phyloP scores from a whole-genome alignment of 2,797 vertebrate species.

The Hippoglossus hippoglossus region DNA sequence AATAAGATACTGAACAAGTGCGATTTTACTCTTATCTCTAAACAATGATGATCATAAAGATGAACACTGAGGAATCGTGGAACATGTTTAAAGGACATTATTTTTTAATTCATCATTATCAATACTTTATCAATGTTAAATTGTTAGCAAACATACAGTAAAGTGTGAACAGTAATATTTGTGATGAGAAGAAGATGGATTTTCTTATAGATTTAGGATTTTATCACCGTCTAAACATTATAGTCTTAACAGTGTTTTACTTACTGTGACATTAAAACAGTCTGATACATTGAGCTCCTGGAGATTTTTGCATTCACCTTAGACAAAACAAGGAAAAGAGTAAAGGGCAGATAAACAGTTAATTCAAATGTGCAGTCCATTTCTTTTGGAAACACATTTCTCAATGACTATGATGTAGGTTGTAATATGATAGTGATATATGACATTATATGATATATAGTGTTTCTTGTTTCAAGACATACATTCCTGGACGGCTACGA shows the following conservation, averaged over 20 bases:
- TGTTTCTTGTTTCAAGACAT: constrained; percentile 16
- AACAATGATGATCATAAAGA: not conserved
- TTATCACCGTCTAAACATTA: not conserved
- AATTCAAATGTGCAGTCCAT: not conserved
- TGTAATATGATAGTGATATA: not conserved
- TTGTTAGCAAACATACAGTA: too few species aligned
- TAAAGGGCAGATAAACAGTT: not conserved
- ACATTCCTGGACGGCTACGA: constrained; percentile 25
- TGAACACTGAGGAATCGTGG: not conserved
- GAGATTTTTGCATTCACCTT: constrained; percentile 89
- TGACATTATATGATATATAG: not conserved
- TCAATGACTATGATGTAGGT: not conserved
- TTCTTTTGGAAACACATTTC: constrained; percentile 3
- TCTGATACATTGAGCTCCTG: constrained; percentile 89
- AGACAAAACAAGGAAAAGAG: constrained; percentile 30
- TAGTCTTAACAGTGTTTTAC: constrained; percentile 48
- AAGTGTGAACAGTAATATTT: too few species aligned
- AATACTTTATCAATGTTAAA: too few species aligned
- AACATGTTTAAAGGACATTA: too few species aligned
- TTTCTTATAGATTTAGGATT: constrained; percentile 1
- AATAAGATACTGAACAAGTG: not conserved
- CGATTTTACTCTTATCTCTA: not conserved
- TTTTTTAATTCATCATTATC: too few species aligned
- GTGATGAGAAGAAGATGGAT: too few species aligned
- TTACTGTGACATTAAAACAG: constrained; percentile 86